Percentiles rank a stretch among this genome's conserved stretches.
Evolutionary conservation across 1,140 invertebrate species (phyloP).

Genomic region (Alviniconcha marisindica): DNA sequence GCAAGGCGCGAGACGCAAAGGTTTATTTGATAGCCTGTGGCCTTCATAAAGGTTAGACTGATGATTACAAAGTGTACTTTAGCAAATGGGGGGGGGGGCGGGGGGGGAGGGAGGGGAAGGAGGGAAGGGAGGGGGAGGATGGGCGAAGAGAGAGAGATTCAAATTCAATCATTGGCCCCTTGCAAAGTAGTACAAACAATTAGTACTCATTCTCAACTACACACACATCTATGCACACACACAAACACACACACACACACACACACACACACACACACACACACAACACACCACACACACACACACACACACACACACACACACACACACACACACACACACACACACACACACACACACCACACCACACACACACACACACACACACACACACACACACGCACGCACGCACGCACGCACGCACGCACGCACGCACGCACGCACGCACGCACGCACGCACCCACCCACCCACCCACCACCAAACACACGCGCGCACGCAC

Average conservation of each 20-base stretch:
- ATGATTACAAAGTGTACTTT: too few species aligned
- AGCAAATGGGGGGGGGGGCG: background rate
- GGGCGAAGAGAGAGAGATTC: too few species aligned
- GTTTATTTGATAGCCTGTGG: too few species aligned
- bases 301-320: background rate
- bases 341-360: conserved; percentile 10
- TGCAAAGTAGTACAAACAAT: too few species aligned
- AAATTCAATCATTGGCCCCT: too few species aligned
- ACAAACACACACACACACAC: background rate
- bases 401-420: background rate
- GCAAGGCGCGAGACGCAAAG: too few species aligned
- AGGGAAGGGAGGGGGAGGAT: too few species aligned
- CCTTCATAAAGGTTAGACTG: too few species aligned
- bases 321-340: conserved; percentile 15
- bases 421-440: background rate
- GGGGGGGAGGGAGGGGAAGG: background rate
- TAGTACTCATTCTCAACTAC: too few species aligned
- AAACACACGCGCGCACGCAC: too few species aligned
- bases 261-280: conserved; percentile 6
- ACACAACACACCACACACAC: background rate
- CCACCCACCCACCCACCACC: too few species aligned
- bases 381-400: background rate
- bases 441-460: too few species aligned
- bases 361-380: background rate
- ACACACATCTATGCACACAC: background rate